Evolutionary conservation across 2,797 vertebrate species (phyloP), one percentile per base, ranked within the genome.

Genomic region (Sebastes oblongus): DNA sequence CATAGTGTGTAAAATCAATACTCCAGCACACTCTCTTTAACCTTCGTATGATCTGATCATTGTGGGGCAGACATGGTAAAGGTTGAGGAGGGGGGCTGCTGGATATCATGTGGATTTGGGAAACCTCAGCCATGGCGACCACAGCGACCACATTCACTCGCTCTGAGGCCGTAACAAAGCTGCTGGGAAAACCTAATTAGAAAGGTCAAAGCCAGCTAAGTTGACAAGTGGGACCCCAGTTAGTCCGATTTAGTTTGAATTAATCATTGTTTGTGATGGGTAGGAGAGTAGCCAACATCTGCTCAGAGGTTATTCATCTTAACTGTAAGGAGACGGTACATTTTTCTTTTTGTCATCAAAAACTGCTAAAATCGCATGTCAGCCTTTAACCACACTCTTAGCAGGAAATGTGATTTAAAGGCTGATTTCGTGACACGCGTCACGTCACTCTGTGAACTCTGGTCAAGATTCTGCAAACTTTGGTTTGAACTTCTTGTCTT

Each of bases 61-160:
- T 87, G 12, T 59, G 22, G 64, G 59, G 24, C 58, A 25, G 69
- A 27, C 50, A 10, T 27, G 13, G 62, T 58, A 13, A 78, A 84
- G 55, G 81, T 88, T 78, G 52, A 83, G 68, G 75, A 81, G 80
- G 83, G 75, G 74, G 80, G 78, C 81, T 54, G 42, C 66, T 86
- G 86, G 73, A 80, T 93, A 91, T 93, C 91, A 85, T 89, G 84
- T 81, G 89, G 89, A 86, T 88, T 90, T 86, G 81, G 80, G 59
- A 87, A 88, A 94, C 92, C 91, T 82, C 90, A 92, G 80, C 39
- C 0, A 66, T 82, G 70, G 78, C 60, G 83, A 92, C 94, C 92
- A 77, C 93, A 93, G 81, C 62, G 72, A 92, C 91, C 91, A 72
- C 92, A 93, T 78, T 59, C 61, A 66, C 77, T 86, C 80, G 79